Percentiles rank a stretch among this genome's conserved stretches.
These are phyloP conservation scores for Xenopus petersii DNA, from an alignment of 2,797 vertebrate genomes.

Conservation along the genomic window DNA sequence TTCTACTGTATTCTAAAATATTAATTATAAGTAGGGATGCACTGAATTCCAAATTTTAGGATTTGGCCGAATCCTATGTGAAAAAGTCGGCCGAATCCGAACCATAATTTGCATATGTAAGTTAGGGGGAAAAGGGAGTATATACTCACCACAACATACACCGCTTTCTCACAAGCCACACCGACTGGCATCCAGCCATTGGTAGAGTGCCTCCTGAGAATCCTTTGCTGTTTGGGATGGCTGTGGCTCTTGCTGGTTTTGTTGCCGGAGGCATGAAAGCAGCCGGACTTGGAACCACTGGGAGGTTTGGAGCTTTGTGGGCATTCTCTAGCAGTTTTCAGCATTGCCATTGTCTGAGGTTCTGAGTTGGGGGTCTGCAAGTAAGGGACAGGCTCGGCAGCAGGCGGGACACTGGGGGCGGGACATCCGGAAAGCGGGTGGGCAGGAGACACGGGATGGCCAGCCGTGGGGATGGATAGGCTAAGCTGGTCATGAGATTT, in stretches of 20 bases:
- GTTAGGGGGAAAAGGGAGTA: too few relatives aligned
- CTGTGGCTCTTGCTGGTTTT: constrained; percentile 70
- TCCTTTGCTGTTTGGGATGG: constrained; percentile 82
- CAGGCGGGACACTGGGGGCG: constrained; percentile 86
- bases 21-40: too few relatives aligned
- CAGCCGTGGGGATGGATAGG: constrained; percentile 80
- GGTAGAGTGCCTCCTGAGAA: constrained; percentile 80
- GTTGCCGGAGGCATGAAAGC: constrained; percentile 78
- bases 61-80: too few relatives aligned
- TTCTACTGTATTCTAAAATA: too few relatives aligned
- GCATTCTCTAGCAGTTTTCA: constrained; percentile 84
- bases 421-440: constrained; percentile 91
- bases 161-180: constrained; percentile 86
- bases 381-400: constrained; percentile 88
- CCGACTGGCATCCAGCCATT: constrained; percentile 95
- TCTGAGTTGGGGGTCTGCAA: constrained; percentile 87
- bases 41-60: too few relatives aligned
- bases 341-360: constrained; percentile 73
- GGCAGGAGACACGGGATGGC: constrained; percentile 78
- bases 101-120: too few relatives aligned
- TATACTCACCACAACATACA: constrained; percentile 89
- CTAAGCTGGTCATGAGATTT: constrained; percentile 84
- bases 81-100: too few relatives aligned
- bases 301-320: constrained; percentile 92
- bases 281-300: constrained; percentile 85